Evolutionary conservation across 2,888 invertebrate genomes (phyloP), one percentile per base, ranked within the genome.

Genomic region (Meiosimyza platycephala): DNA sequence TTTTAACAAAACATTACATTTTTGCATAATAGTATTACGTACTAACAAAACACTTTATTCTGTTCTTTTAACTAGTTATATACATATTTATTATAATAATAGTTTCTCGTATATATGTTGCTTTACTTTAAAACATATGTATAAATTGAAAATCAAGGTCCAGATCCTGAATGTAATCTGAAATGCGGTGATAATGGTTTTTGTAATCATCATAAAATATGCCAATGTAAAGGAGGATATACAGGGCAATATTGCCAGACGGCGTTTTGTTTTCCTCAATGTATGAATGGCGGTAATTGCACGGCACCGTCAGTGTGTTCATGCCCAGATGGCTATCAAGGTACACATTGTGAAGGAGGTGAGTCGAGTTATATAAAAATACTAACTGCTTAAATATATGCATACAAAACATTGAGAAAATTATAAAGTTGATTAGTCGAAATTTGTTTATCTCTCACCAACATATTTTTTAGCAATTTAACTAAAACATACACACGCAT

Each of bases 271-370:
- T 96, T 95, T 88, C 96, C 96, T 48, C 94, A 94, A 83, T 97
- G 97, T 83, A 93, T 96, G 92, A 96, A 96, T 87, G 95, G 95
- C 7, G 96, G 96, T 11, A 95, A 94, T 83, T 97, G 96, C 85
- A 95, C 95, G 18, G 94, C 95, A 47, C 96, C 96, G 6, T 96
- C 96, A 1, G 89, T 94, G 4, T 97, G 96, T 85, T 93, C 93
- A 76, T 97, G 96, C 82, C 94, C 94, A 15, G 90, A 92, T n/a
- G 96, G 96, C 13, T 96, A 95, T 88, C 96, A 96, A 88, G 96
- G 96, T 62, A 90, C 93, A 22, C 94, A 95, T 84, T 96, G 96
- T 84, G 96, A 96, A 90, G 96, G 95, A 89, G 95, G 95, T 94
- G 86, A 86, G 87, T 84, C 94, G 86, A 86, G 87, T 84, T 72